These are phyloP conservation scores for Enteromius fasciolatus DNA, from an alignment of 2,797 vertebrate species.

Conservation along the genomic window DNA sequence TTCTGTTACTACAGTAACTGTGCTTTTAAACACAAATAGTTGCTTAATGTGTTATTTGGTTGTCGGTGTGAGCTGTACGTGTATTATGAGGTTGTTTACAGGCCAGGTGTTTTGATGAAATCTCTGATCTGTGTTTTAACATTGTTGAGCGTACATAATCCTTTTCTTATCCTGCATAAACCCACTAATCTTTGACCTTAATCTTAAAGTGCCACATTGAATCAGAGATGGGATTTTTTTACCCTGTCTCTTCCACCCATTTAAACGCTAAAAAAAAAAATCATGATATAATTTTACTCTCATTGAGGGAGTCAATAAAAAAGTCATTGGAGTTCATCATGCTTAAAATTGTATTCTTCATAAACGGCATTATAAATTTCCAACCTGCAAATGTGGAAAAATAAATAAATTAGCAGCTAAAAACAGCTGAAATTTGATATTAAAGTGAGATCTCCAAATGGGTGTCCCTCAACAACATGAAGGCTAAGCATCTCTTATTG, in stretches of 20 bases:
- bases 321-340: conserved; percentile 7
- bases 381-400: conserved; percentile 27
- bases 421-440: conserved; percentile 53
- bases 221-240: conserved; percentile 60
- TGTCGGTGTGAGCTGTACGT: conserved; percentile 34
- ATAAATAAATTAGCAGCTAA: conserved; percentile 39
- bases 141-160: conserved; percentile 81
- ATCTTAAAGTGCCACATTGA: conserved; percentile 76
- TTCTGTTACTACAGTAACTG: conserved; percentile 50
- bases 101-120: conserved; percentile 72
- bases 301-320: conserved; percentile 9
- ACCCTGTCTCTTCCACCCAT: conserved; percentile 57
- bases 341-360: conserved; percentile 4
- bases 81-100: conserved; percentile 68
- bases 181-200: conserved; percentile 83
- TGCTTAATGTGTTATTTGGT: conserved; percentile 38
- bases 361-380: conserved; percentile 63
- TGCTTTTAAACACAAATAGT: conserved; percentile 35
- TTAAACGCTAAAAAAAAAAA: conserved; percentile 54
- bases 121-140: conserved; percentile 80
- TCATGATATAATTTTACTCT: conserved; percentile 43
- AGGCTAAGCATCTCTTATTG: conserved; percentile 81
- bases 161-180: conserved; percentile 79
- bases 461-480: conserved; percentile 69
- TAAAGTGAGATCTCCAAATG: conserved; percentile 71